Base-by-base conservation (phyloP, 2,113 vertebrate genomes). In the Diadophis punctatus region DNA sequence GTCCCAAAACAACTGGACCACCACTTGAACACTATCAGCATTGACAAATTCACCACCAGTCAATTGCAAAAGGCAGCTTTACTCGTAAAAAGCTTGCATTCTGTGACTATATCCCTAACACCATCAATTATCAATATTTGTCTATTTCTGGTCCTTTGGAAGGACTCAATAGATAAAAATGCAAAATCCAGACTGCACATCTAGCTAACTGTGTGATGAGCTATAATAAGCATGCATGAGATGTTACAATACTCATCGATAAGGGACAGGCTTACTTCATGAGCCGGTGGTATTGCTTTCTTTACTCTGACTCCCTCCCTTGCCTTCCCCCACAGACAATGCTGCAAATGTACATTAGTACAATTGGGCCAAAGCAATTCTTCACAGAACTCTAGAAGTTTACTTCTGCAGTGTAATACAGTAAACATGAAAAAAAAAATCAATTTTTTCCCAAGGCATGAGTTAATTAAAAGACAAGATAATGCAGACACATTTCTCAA, bases 401-500 rank as follows among this genome's bases (percentile, higher is more conserved):
- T 27, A 58, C 84, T 87, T 91, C 49, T 87, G 55, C 90, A 86
- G 18, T 49, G 30, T 46, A 80, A 80, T 80, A 80, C 74, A 58
- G 53, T 85, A 27, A 91, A 91, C 46, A 48, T 56, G 43, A 30
- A 60, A 60, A 87, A 91, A 84, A 86, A 27, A 86, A 86, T 48
- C 55, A 86, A 23, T 87, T 60, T 58, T 58, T 86, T 85, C 84
- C 90, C 43, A 91, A 86, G 90, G 90, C 90, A 87, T 60, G 55
- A 91, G 90, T 86, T 91, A 91, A 91, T 91, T 91, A 91, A 91
- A 91, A 60, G 43, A 86, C 10, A 91, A 91, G 55, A 86, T 87
- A 86, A 91, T 49, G 46, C 55, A 87, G 55, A 49, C 84, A 91
- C 84, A 91, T 87, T 86, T 58, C 55, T 91, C 84, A 87, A 86